Base-by-base conservation (phyloP, 64 coral and sea anemone genomes). In the Pocillopora verrucosa region DNA sequence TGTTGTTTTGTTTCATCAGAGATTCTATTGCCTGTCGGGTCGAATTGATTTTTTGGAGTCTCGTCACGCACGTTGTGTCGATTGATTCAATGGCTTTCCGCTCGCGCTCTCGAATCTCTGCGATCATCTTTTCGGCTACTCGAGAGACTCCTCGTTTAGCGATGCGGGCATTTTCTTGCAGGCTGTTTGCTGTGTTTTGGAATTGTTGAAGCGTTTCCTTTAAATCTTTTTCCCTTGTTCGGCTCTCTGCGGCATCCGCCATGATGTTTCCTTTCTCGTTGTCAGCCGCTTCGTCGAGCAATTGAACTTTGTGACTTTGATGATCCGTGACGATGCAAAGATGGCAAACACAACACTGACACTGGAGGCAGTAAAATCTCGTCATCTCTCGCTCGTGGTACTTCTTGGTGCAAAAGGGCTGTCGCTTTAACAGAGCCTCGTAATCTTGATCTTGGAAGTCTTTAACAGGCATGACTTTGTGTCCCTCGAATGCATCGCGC, bases 381-480 rank as follows among this genome's bases (percentile, higher is more conserved):
- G 14, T 72, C 56, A 26, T 73, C 83, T 57, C 72, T 25, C 10
- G 36, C n/a, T 5, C 56, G 41, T 64, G 61, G 61, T 64, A 64
- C 61, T 64, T 13, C 19, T 64, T 19, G 12, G 61, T 16, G 10
- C 61, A 64, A 10, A 9, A 64, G 61, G 61, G 61, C 10, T 64
- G 61, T 64, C n/a, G n/a, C n/a, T n/a, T n/a, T n/a, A n/a, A n/a
- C n/a, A n/a, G n/a, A n/a, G n/a, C n/a, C n/a, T n/a, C n/a, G n/a
- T n/a, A n/a, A n/a, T n/a, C n/a, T n/a, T n/a, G n/a, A n/a, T n/a
- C n/a, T n/a, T n/a, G n/a, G n/a, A 86, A 22, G 10, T 86, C 83
- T 9, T 86, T 86, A 3, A 36, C 65, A 14, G 65, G 83, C 65
- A 86, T 25, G 11, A 86, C 65, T 30, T 72, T 72, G 11, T 86